Percentiles rank a stretch among this genome's conserved stretches.
These are phyloP conservation scores for Drosophila kanekoi DNA, from an alignment of 2,888 invertebrate species.

Conservation along the genomic window DNA sequence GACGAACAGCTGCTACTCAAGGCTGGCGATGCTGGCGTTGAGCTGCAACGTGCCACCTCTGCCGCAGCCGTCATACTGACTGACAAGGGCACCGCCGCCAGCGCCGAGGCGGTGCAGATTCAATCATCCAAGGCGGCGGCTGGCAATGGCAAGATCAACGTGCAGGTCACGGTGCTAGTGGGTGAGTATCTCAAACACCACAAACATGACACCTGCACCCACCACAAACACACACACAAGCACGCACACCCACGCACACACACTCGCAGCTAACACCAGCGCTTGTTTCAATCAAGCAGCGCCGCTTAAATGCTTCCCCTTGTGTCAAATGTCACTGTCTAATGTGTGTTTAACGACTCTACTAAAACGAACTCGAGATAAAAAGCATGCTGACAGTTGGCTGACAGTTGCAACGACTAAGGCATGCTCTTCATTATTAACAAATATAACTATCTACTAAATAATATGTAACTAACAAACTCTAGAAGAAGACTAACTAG, in stretches of 20 bases:
- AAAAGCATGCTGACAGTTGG: conserved; percentile 15
- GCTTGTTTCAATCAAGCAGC: conserved; percentile 55
- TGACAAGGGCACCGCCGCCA: conserved; percentile 84
- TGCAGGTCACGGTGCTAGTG: conserved; percentile 94
- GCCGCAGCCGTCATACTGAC: conserved; percentile 87
- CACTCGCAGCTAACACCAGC: conserved; percentile 16
- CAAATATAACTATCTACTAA: neutral
- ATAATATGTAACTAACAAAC: neutral
- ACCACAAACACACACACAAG: conserved; percentile 7
- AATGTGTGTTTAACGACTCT: conserved; percentile 75
- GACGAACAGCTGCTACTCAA: conserved; percentile 85
- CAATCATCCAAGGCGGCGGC: conserved; percentile 87
- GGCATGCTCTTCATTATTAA: conserved; percentile 24
- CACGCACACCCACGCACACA: conserved; percentile 8
- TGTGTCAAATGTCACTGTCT: conserved; percentile 73
- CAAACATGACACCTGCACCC: conserved; percentile 15
- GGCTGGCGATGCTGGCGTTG: conserved; percentile 49
- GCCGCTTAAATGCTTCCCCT: conserved; percentile 60
- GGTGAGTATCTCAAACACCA: conserved; percentile 79
- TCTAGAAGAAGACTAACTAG: neutral
- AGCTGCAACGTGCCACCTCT: conserved; percentile 81
- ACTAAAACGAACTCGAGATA: conserved; percentile 62
- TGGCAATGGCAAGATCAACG: conserved; percentile 93
- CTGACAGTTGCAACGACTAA: conserved; percentile 26
- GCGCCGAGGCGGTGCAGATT: conserved; percentile 82